Evolutionary conservation across 2,113 vertebrate genomes (phyloP).

Genomic region (Tachysurus fulvidraco): DNA sequence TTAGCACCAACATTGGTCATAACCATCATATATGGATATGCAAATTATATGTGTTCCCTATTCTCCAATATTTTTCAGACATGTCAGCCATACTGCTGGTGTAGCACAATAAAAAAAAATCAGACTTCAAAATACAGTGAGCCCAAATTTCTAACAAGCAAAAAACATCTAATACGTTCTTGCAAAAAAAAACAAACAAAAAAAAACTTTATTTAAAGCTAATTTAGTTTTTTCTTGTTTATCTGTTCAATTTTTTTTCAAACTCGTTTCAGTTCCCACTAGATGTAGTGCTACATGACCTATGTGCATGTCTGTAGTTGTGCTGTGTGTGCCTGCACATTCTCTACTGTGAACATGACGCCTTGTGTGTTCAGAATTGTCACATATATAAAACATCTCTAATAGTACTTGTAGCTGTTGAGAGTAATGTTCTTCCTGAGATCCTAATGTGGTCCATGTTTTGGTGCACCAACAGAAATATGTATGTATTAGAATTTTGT

Average conservation of each 20-base stretch:
- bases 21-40: background rate
- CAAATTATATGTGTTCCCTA: background rate
- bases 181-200: too few relatives aligned
- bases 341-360: background rate
- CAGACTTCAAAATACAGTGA: background rate
- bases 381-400: slow-evolving; percentile 5
- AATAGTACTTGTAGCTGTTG: slow-evolving; percentile 53
- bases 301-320: background rate
- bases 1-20: background rate
- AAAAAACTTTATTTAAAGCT: too few relatives aligned
- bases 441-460: slow-evolving; percentile 12
- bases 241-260: background rate
- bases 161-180: background rate
- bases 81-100: background rate
- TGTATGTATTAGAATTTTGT: slow-evolving; percentile 43
- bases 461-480: slow-evolving; percentile 32
- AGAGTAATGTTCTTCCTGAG: slow-evolving; percentile 22
- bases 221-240: slow-evolving; percentile 22
- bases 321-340: background rate
- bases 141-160: background rate
- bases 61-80: background rate
- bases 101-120: background rate
- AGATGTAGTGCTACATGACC: background rate
- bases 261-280: background rate
- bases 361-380: slow-evolving; percentile 32